These are phyloP conservation scores for Trachelus tabidus DNA, from an alignment of 2,888 invertebrate species.

Conservation along the genomic window DNA sequence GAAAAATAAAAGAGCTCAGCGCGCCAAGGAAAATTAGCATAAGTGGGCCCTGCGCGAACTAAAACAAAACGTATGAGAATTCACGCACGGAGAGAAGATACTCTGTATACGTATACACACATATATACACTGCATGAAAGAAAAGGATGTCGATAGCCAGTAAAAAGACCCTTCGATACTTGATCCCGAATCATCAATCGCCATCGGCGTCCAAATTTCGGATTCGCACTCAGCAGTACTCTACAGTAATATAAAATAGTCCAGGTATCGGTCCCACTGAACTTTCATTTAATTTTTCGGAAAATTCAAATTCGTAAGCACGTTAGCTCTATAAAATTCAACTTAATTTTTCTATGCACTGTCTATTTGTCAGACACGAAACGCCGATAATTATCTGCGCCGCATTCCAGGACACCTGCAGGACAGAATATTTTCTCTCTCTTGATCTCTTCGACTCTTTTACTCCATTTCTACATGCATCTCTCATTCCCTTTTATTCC, in stretches of 20 bases:
- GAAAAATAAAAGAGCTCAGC: conserved; percentile 24
- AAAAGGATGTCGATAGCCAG: conserved; percentile 17
- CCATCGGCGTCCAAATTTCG: background rate
- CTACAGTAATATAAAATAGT: background rate
- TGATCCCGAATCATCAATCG: background rate
- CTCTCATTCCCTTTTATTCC: conserved; percentile 6
- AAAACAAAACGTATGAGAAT: conserved; percentile 21
- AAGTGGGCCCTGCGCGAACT: conserved; percentile 33
- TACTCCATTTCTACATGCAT: background rate
- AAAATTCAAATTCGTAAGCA: background rate
- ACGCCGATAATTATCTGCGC: conserved; percentile 32
- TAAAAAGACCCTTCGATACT: conserved; percentile 14
- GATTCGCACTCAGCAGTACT: background rate
- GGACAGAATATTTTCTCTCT: conserved; percentile 3
- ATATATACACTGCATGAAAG: background rate
- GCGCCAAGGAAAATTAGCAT: conserved; percentile 40
- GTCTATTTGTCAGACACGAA: conserved; percentile 33
- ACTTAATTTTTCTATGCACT: conserved; percentile 11
- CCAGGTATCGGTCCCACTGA: background rate
- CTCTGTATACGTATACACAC: background rate
- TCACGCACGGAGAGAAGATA: conserved; percentile 12
- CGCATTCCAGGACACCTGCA: conserved; percentile 18
- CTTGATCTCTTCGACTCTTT: conserved; percentile 12
- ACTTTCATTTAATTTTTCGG: background rate
- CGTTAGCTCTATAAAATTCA: too few species aligned